Evolutionary conservation across 2,113 vertebrate genomes (phyloP), one percentile per base, ranked within the genome.

Genomic region (Spheniscus mendiculus): DNA sequence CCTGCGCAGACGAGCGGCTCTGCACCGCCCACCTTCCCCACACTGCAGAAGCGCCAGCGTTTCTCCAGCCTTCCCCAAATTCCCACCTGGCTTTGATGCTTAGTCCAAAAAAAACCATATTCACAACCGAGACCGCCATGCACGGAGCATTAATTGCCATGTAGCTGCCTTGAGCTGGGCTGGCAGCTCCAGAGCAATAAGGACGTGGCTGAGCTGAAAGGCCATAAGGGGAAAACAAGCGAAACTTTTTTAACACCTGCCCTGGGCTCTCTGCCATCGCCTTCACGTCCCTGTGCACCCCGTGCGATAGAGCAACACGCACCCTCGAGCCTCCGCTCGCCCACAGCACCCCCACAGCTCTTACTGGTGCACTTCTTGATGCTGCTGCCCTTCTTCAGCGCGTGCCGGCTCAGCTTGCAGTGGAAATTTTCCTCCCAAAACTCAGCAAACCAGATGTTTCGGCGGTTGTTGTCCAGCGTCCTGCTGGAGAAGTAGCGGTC

Each of bases 341-440:
- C 87, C 40, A 0, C 10, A 15, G 56, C 17, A 29, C 22, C 29
- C 32, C 62, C 65, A 5, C 32, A 15, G 42, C 32, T 96, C 99
- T 99, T 98, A 99, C 99, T 99, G 98, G 99, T 99, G 98, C 99
- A 99, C 95, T 99, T 99, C 94, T 99, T 99, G 98, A 99, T 97
- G 93, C 98, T 98, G 45, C 99, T 99, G 80, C 99, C 99, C 96
- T 99, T 99, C 97, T 98, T 99, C 94, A 99, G 98, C 1, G 99
- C 99, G 4, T 99, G 99, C 10, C 99, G 98, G 94, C 99, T 99
- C 67, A 99, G 98, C 97, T 99, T 99, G 98, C 99, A 99, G 44
- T 99, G 99, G 97, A 99, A 99, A 83, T 99, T 99, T 45, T 99
- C 99, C 96, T 99, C 99, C 99, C 99, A 99, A 88, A 99, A 99